Evolutionary conservation across 2,113 vertebrate species (phyloP).

Genomic region (Phainopepla nitens): DNA sequence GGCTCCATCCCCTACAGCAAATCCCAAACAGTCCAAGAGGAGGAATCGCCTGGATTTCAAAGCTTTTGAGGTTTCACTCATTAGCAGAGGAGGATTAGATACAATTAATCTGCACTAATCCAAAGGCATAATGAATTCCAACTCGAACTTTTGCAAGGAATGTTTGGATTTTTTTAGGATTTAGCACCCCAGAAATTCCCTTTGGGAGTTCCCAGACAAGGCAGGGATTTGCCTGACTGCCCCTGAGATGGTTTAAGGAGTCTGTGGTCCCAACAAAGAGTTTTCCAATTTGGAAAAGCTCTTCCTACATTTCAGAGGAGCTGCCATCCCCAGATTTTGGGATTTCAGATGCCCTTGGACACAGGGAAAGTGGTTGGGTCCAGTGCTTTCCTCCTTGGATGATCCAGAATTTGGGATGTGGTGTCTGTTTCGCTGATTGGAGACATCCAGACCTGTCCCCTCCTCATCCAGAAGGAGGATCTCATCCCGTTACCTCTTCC

Average conservation of each 20-base stretch:
- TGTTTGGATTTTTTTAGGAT: neutral
- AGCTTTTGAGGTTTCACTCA: neutral
- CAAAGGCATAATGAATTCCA: neutral
- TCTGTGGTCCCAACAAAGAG: rapidly evolving
- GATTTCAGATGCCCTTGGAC: neutral
- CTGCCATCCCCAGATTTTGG: neutral
- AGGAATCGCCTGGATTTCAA: neutral
- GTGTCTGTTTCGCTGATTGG: neutral
- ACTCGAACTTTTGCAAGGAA: neutral
- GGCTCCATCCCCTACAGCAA: neutral
- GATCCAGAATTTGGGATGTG: neutral
- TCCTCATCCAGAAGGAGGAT: neutral
- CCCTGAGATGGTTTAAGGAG: neutral
- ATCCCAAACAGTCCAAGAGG: neutral
- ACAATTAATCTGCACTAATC: neutral
- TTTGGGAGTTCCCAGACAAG: neutral
- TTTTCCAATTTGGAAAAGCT: neutral
- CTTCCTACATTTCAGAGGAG: neutral
- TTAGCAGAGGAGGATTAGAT: neutral
- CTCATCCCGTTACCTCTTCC: neutral
- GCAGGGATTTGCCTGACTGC: neutral
- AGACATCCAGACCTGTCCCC: neutral
- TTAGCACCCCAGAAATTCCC: neutral
- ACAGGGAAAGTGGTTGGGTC: neutral
- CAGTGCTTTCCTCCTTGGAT: neutral